These are phyloP conservation scores for Pampusana beccarii DNA, from an alignment of 2,113 vertebrate genomes.

Conservation along the genomic window DNA sequence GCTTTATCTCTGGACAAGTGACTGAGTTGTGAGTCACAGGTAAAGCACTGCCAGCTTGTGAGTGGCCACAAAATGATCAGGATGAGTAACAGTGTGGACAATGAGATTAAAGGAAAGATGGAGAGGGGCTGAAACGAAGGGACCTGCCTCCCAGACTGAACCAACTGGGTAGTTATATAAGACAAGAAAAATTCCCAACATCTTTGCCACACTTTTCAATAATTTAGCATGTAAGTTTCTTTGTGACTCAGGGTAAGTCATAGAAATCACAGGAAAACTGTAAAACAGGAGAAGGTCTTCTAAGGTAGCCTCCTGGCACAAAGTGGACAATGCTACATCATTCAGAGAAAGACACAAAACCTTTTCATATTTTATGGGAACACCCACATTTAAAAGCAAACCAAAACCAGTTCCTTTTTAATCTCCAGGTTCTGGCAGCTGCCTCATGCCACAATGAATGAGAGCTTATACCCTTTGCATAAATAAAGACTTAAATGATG, in stretches of 20 bases:
- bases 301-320: background rate
- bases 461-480: background rate
- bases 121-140: background rate
- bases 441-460: background rate
- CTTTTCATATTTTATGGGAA: background rate
- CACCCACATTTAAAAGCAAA: background rate
- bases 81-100: background rate
- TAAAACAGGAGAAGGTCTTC: background rate
- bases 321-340: background rate
- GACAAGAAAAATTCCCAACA: background rate
- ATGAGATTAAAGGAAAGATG: background rate
- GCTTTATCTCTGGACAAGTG: background rate
- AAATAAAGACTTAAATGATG: background rate
- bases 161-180: fast-evolving
- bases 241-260: background rate
- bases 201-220: background rate
- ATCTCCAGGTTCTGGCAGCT: background rate
- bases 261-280: background rate
- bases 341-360: background rate
- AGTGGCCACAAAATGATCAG: background rate
- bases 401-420: background rate
- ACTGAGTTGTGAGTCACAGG: background rate
- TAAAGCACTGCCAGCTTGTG: background rate
- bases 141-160: background rate
- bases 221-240: background rate